A percentile compares a stretch with the other conserved stretches of the same genome.
These are phyloP conservation scores for Chitala chitala DNA, from an alignment of 2,113 vertebrate genomes.

Conservation along the genomic window DNA sequence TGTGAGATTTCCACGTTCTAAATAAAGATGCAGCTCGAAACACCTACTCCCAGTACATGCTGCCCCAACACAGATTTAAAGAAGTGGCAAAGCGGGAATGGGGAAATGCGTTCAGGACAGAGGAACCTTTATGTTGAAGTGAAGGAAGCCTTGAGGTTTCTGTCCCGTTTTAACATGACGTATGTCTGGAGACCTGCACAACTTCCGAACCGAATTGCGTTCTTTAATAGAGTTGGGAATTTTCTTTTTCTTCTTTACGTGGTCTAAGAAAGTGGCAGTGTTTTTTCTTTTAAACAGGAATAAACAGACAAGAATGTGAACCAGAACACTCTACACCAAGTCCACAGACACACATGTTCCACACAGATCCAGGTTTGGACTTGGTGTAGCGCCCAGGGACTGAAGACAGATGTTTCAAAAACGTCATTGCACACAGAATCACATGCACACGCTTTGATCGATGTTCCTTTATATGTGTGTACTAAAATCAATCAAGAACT, in stretches of 20 bases:
- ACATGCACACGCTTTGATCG: neutral
- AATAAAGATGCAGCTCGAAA: neutral
- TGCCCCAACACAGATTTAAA: neutral
- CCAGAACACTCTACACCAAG: neutral
- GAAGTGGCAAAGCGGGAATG: neutral
- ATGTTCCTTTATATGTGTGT: neutral
- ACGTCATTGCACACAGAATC: neutral
- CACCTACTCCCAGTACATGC: neutral
- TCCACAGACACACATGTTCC: neutral
- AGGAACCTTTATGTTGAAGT: neutral
- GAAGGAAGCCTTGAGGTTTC: neutral
- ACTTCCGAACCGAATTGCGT: neutral
- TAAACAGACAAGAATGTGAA: neutral
- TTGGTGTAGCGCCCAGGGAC: neutral
- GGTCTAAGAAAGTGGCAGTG: constrained; percentile 10
- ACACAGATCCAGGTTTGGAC: neutral
- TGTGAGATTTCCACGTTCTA: neutral
- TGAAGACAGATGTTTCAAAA: neutral
- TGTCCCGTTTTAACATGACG: neutral
- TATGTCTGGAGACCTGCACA: neutral
- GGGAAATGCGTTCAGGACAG: constrained; percentile 13
- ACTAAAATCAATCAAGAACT: neutral
- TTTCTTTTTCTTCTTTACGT: no score
- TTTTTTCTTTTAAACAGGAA: neutral
- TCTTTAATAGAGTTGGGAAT: neutral